Evolutionary conservation across 2,888 invertebrate genomes (phyloP).

Genomic region (Sturmia bella): DNA sequence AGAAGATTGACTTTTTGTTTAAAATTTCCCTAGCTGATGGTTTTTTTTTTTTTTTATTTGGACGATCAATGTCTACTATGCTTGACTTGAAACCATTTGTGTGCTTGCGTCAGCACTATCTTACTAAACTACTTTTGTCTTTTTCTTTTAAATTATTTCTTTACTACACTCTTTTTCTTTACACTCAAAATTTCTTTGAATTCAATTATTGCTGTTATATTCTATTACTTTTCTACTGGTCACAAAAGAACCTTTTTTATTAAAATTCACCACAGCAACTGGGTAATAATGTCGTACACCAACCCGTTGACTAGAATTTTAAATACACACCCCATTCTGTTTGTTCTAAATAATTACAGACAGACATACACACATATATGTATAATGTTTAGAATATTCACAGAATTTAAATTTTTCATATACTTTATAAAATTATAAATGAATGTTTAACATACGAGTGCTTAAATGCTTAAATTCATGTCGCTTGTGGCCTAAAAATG

Average conservation of each 20-base stretch:
- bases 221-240: neutral
- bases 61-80: no score
- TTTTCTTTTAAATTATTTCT: no score
- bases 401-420: neutral
- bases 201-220: neutral
- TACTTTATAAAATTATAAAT: no score
- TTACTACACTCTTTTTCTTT: neutral
- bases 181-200: slow-evolving; percentile 22
- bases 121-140: no score
- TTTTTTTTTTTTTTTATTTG: no score
- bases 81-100: no score
- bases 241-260: slow-evolving; percentile 16
- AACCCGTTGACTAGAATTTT: slow-evolving; percentile 47
- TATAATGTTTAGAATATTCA: slow-evolving; percentile 3
- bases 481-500: slow-evolving; percentile 3
- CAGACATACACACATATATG: slow-evolving; percentile 4
- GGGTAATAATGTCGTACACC: slow-evolving; percentile 64
- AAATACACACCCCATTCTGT: slow-evolving; percentile 53
- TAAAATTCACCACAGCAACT: slow-evolving; percentile 39
- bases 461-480: no score
- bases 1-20: no score
- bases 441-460: no score
- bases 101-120: no score
- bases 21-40: no score
- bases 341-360: no score